Evolutionary conservation across 2,888 invertebrate species (phyloP), one percentile per base, ranked within the genome.

Genomic region (Acronicta leporina): DNA sequence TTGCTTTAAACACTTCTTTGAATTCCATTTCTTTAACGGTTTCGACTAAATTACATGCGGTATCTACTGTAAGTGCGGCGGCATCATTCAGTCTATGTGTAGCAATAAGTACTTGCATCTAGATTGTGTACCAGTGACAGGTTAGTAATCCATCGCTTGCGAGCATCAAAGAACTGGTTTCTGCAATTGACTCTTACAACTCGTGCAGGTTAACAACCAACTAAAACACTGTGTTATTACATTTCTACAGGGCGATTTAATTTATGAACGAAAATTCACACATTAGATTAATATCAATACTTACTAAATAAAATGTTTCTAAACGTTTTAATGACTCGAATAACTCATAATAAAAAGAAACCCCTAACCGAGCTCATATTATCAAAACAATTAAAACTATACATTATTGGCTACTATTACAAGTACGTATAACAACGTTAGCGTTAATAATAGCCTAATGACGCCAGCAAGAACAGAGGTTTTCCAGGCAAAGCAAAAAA

Each of bases 91-190:
- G 55, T 15, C 48, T 61, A 65, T 67, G 56, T 67, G 68, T 68
- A 73, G 73, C 74, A 73, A 69, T 69, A 69, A 73, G 68, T 69
- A 69, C 68, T 73, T 40, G 55, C 41, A 68, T 69, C 69, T 69
- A 56, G 69, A 73, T 68, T 43, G 62, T 68, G 74, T 49, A 56
- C 49, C 74, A 69, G 69, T 69, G 69, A 69, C 69, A 69, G 69
- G 74, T 73, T 69, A 73, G 69, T 69, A 69, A 69, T 69, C 69
- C 69, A 69, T 69, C 69, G 69, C 56, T 68, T 42, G 74, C 74
- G 44, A 69, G 55, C 55, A 73, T 73, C 69, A 56, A 51, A 49
- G 52, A 69, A 69, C 69, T 46, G 74, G 69, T 69, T 69, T 73
- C 42, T 69, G 74, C 69, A 69, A 69, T 69, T 69, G 69, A 69